phyloP scores from a whole-genome alignment of 2,888 invertebrate species.

The Diloba caeruleocephala region DNA sequence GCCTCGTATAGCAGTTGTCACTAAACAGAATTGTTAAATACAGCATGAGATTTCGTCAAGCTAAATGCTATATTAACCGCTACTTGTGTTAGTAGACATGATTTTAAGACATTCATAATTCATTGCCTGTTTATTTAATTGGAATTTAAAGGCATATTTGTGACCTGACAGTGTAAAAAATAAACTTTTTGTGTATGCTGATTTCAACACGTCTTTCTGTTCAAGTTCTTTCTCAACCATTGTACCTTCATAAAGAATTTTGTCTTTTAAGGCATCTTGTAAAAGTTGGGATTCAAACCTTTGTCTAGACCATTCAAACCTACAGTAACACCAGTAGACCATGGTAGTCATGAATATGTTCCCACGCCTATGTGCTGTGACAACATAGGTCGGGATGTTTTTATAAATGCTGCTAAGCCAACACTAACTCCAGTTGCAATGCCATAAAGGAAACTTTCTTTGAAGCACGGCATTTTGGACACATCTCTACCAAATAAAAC shows the following conservation, averaged over 20 bases:
- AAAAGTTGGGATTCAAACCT: constrained; percentile 91
- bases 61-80: too few species aligned
- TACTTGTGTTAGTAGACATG: too few species aligned
- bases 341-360: constrained; percentile 91
- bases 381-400: constrained; percentile 91
- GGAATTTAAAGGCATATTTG: not conserved
- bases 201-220: constrained; percentile 77
- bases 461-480: constrained; percentile 94
- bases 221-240: constrained; percentile 83
- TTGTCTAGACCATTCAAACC: constrained; percentile 91
- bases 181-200: constrained; percentile 64
- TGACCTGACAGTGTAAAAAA: not conserved
- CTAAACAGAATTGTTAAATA: too few species aligned
- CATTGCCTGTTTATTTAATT: too few species aligned
- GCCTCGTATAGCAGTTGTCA: too few species aligned
- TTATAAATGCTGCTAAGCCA: constrained; percentile 92
- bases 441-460: constrained; percentile 93
- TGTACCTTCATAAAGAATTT: constrained; percentile 91
- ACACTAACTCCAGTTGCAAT: constrained; percentile 91
- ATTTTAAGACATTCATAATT: too few species aligned
- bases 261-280: constrained; percentile 90
- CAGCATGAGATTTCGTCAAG: too few species aligned
- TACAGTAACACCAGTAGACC: constrained; percentile 92
- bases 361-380: constrained; percentile 92
- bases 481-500: constrained; percentile 92